phyloP scores from a whole-genome alignment of 2,888 invertebrate genomes.

The Leucania comma region DNA sequence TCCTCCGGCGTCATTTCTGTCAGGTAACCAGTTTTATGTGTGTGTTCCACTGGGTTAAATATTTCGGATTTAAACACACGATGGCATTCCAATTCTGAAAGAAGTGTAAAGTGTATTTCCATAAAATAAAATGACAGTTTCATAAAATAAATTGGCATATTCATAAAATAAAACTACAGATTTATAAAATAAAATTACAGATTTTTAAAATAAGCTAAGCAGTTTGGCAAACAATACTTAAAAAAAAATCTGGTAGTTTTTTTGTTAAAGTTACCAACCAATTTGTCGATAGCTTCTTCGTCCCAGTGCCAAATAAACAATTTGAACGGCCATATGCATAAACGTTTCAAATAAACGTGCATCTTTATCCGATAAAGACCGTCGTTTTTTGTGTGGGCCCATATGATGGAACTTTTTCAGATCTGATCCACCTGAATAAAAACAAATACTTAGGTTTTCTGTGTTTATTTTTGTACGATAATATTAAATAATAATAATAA shows the following conservation, averaged over 20 bases:
- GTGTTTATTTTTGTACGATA: no score
- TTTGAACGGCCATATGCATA: slow-evolving; percentile 90
- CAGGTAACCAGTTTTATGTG: slow-evolving; percentile 79
- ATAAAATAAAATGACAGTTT: not conserved
- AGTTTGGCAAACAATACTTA: not conserved
- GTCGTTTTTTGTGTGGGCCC: slow-evolving; percentile 88
- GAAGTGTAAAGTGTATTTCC: no score
- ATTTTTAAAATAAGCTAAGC: not conserved
- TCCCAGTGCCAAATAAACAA: slow-evolving; percentile 92
- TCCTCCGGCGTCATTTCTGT: slow-evolving; percentile 77
- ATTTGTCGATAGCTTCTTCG: slow-evolving; percentile 91
- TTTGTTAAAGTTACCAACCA: slow-evolving; percentile 79
- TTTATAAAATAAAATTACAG: not conserved
- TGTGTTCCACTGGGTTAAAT: slow-evolving; percentile 90
- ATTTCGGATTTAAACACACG: slow-evolving; percentile 91
- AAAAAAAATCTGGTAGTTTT: not conserved
- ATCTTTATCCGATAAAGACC: slow-evolving; percentile 92
- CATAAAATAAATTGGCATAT: not conserved
- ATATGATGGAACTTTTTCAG: slow-evolving; percentile 91
- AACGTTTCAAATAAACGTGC: slow-evolving; percentile 91
- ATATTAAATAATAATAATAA: no score
- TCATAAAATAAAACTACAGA: not conserved
- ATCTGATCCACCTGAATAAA: slow-evolving; percentile 83
- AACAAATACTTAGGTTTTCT: not conserved
- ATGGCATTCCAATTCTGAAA: slow-evolving; percentile 91